A percentile compares a stretch with the other conserved stretches of the same genome.
Conservation (phyloP, 2,797 vertebrate species). For the Sus cebifrons region DNA sequence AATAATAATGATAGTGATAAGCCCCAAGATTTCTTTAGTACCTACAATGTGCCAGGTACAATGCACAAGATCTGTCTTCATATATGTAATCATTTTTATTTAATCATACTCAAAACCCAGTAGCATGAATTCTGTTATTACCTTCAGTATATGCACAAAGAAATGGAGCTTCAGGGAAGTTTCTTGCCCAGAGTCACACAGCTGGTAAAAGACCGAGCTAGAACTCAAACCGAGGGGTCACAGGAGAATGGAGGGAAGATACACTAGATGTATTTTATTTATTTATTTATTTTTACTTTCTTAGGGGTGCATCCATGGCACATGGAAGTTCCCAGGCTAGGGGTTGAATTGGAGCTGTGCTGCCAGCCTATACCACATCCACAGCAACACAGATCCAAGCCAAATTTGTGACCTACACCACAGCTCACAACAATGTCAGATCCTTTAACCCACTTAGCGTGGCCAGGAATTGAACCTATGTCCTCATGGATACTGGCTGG, state of each 20-base stretch:
- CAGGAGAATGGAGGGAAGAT: slow-evolving; percentile 28
- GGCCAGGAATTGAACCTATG: no score
- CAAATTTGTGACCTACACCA: no score
- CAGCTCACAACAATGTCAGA: no score
- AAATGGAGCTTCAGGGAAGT: slow-evolving; percentile 13
- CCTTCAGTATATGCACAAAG: neutral
- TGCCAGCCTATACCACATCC: no score
- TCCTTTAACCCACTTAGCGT: no score
- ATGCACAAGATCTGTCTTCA: neutral
- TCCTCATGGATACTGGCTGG: no score
- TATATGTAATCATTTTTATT: slow-evolving; percentile 24
- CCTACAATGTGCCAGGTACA: neutral
- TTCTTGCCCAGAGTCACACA: slow-evolving; percentile 38
- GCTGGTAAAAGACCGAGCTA: slow-evolving; percentile 15
- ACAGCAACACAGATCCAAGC: no score
- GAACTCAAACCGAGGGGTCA: neutral
- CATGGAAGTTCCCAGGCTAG: no score
- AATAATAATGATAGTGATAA: neutral
- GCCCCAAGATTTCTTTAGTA: neutral
- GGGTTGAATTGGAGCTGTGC: no score
- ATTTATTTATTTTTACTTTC: no score
- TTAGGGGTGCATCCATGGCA: no score
- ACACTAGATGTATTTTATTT: neutral
- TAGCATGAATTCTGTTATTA: slow-evolving; percentile 1
- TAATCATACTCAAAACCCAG: neutral